Evolutionary conservation across 2,797 vertebrate species (phyloP).

Genomic region (Pipistrellus pipistrellus): DNA sequence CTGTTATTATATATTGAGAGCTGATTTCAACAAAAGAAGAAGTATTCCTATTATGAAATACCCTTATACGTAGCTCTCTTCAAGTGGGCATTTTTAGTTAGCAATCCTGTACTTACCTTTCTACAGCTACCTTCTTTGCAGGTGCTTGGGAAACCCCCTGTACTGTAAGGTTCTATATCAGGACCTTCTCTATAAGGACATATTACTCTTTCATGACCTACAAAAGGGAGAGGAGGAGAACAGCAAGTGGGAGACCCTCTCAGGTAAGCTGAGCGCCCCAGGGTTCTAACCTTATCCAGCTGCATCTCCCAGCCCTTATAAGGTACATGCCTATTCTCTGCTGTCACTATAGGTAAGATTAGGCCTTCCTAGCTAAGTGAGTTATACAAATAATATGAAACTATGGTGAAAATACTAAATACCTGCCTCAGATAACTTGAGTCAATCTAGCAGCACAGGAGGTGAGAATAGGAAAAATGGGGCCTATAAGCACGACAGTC

Average conservation of each 20-base stretch:
- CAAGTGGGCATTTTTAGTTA: slow-evolving; percentile 26
- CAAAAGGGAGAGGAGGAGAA: slow-evolving; percentile 65
- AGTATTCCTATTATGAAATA: slow-evolving; percentile 4
- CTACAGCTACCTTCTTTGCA: slow-evolving; percentile 76
- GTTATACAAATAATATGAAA: background rate
- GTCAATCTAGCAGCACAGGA: background rate
- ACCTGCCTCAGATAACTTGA: background rate
- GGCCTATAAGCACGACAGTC: background rate
- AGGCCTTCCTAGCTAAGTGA: background rate
- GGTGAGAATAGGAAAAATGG: background rate
- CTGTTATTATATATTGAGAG: background rate
- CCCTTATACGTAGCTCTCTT: background rate
- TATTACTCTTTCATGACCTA: slow-evolving; percentile 69
- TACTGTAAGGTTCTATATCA: slow-evolving; percentile 78
- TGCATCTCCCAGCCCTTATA: background rate
- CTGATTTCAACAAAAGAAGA: slow-evolving; percentile 40
- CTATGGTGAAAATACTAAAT: background rate
- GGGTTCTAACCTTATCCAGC: background rate
- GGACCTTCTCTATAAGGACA: slow-evolving; percentile 69
- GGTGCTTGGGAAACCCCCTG: slow-evolving; percentile 74
- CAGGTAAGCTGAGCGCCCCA: slow-evolving; percentile 14
- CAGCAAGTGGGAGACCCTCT: slow-evolving; percentile 58
- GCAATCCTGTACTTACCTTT: slow-evolving; percentile 54
- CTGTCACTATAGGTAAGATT: background rate
- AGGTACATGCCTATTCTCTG: background rate